These are phyloP conservation scores for Ceratosolen solmsi DNA, from an alignment of 1,140 invertebrate genomes.

Conservation along the genomic window DNA sequence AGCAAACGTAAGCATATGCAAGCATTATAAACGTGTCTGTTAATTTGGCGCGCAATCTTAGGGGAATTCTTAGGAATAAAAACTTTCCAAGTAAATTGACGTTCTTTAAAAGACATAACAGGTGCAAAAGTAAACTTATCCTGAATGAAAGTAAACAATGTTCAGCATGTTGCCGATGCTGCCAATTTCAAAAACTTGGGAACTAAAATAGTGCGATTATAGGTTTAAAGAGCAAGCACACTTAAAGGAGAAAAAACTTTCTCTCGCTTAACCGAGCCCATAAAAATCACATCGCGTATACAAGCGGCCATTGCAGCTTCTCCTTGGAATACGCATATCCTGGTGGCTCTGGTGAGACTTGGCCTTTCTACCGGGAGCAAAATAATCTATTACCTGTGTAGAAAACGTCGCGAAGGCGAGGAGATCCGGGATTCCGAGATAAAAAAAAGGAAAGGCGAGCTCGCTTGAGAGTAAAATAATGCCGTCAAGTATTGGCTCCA, in stretches of 20 bases:
- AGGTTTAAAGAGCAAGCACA: constrained; percentile 27
- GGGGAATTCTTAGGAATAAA: background rate
- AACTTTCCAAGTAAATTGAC: background rate
- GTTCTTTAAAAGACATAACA: constrained; percentile 6
- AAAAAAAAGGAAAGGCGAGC: background rate
- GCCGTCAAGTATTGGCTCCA: constrained; percentile 34
- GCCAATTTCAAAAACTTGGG: background rate
- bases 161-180: no score
- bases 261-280: background rate
- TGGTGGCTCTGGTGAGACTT: background rate
- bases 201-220: constrained; percentile 22
- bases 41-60: background rate
- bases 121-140: constrained; percentile 11
- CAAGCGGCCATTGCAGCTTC: no score
- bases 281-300: constrained; percentile 2
- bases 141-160: background rate
- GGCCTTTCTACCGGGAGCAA: background rate
- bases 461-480: constrained; percentile 25
- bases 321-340: background rate
- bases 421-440: background rate
- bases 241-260: constrained; percentile 1
- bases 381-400: background rate
- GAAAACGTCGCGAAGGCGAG: background rate
- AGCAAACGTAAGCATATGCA: no score
- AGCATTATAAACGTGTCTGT: background rate